Conservation (phyloP, 2,888 invertebrate genomes). For the Abrostola triplasia region DNA sequence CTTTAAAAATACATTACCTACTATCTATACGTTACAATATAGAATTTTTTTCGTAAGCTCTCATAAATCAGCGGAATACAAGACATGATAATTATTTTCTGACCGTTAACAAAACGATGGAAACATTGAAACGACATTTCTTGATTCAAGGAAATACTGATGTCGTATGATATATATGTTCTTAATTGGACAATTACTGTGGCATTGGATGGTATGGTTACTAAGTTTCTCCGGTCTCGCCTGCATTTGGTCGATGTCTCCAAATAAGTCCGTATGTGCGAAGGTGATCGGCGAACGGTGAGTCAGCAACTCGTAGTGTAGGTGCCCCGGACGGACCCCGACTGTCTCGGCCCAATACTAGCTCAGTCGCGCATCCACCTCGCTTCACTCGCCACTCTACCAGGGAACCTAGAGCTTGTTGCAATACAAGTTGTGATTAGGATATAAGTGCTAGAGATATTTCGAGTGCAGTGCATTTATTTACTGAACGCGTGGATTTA, state of each 20-base stretch:
- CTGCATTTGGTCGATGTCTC: slow-evolving; percentile 80
- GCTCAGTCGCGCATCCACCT: slow-evolving; percentile 74
- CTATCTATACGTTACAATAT: no score
- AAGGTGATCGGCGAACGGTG: slow-evolving; percentile 82
- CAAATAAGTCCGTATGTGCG: slow-evolving; percentile 86
- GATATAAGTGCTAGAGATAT: slow-evolving; percentile 61
- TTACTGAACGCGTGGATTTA: slow-evolving; percentile 42
- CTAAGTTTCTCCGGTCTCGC: slow-evolving; percentile 64
- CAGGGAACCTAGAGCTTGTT: slow-evolving; percentile 68
- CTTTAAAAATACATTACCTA: no score
- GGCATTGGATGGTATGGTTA: slow-evolving; percentile 73
- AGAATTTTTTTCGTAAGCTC: no score
- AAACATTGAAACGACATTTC: slow-evolving; percentile 15
- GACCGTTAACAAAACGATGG: slow-evolving; percentile 10
- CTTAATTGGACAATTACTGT: slow-evolving; percentile 50
- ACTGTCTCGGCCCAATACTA: slow-evolving; percentile 58
- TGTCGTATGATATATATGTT: slow-evolving; percentile 26
- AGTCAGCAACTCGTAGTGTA: slow-evolving; percentile 75
- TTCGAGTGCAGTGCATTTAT: slow-evolving; percentile 60
- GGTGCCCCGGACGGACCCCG: slow-evolving; percentile 74
- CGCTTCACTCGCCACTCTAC: slow-evolving; percentile 68
- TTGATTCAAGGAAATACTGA: slow-evolving; percentile 20
- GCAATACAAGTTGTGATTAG: slow-evolving; percentile 62
- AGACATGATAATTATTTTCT: not conserved
- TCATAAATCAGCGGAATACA: not conserved